Evolutionary conservation across 1,140 invertebrate genomes (phyloP).

Genomic region (Pachypeltis micranthus): DNA sequence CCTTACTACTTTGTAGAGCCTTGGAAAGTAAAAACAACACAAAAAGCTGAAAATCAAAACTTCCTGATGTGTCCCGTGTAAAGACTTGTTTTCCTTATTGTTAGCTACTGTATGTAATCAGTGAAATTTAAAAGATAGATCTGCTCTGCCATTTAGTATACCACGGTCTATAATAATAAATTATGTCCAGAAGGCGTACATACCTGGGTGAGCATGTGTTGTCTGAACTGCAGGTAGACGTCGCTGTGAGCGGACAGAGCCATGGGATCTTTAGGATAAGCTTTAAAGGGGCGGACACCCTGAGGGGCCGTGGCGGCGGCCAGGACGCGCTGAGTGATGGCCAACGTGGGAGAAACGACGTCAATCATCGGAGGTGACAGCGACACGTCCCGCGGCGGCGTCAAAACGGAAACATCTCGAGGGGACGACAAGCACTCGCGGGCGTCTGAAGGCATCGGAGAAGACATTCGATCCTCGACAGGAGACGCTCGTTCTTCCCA

Average conservation of each 20-base stretch:
- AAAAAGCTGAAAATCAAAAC: too few species aligned
- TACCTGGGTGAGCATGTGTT: conserved; percentile 50
- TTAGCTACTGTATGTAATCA: too few species aligned
- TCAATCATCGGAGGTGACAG: neutral
- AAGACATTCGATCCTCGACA: neutral
- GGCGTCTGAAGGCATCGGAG: too few species aligned
- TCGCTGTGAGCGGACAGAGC: conserved; percentile 44
- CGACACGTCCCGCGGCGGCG: conserved; percentile 5
- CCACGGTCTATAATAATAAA: too few species aligned
- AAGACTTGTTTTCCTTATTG: too few species aligned
- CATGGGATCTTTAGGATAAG: conserved; percentile 54
- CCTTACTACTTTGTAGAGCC: too few species aligned
- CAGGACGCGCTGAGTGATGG: conserved; percentile 17
- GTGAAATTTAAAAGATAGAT: too few species aligned
- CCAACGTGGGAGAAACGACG: conserved; percentile 6
- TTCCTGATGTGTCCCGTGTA: too few species aligned
- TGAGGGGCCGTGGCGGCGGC: conserved; percentile 12
- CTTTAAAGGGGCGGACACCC: conserved; percentile 50
- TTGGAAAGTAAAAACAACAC: too few species aligned
- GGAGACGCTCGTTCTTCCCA: neutral
- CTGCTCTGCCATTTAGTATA: too few species aligned
- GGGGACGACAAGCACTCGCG: neutral
- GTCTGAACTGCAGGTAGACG: conserved; percentile 52
- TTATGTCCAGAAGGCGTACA: too few species aligned
- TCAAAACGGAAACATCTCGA: conserved; percentile 2